Evolutionary conservation across 2,888 invertebrate species (phyloP), one percentile per base, ranked within the genome.

Genomic region (Apodemia zela): DNA sequence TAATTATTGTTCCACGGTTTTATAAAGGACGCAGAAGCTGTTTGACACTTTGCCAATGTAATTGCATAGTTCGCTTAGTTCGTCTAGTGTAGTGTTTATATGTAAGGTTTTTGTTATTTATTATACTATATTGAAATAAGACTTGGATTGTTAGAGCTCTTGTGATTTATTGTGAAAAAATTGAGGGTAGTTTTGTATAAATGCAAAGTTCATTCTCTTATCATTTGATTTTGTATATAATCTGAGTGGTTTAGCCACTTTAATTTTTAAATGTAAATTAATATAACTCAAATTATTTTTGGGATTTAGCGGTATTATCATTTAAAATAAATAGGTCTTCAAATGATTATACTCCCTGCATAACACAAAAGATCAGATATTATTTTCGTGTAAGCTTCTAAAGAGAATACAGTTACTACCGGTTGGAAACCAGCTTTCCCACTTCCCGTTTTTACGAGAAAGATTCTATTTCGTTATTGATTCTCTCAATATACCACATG

Each of bases 41-140:
- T 65, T 67, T 65, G 67, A 74, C 75, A 73, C 79, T 84, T 84
- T 81, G 84, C 82, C 84, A 84, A 85, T 84, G 74, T 76, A 77
- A 73, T 74, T 76, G 74, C 69, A 73, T 83, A 82, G 82, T 77
- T 83, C 75, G 84, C 87, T 86, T 88, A 85, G 86, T 85, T 82
- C 84, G 79, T 84, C 78, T 88, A 88, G 83, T 69, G 68, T 85
- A 87, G 82, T 73, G 71, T 81, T 80, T 76, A 72, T 76, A 76
- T 65, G 63, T 69, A 75, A 88, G 88, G 86, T 78, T 86, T 89
- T 88, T 89, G 89, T 89, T 89, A 89, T 89, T 89, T 89, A 89
- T 87, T 88, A 84, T 86, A 83, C 84, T 88, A 87, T 82, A 83
- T 84, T 82, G 79, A 79, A 81, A 82, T 77, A 83, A 86, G 87